Conservation (phyloP, 2,797 vertebrate species). For the Mus spretus region DNA sequence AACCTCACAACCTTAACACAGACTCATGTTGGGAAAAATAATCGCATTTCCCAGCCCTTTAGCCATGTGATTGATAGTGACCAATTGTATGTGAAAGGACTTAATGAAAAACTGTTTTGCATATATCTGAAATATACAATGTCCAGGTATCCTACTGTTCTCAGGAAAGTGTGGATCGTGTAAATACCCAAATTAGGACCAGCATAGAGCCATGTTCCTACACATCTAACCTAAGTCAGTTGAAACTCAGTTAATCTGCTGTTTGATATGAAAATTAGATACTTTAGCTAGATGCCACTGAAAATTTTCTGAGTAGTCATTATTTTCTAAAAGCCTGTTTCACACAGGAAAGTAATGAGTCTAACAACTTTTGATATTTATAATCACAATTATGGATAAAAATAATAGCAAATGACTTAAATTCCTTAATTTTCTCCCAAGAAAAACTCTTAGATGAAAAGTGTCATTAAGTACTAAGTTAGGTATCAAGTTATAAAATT, state of each 20-base stretch:
- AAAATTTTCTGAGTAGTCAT: neutral
- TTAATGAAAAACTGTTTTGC: neutral
- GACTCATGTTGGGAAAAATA: too few relatives aligned
- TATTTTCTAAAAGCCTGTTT: neutral
- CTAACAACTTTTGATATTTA: neutral
- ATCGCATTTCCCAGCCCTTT: neutral
- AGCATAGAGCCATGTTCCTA: neutral
- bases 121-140: neutral
- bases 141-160: neutral
- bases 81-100: neutral
- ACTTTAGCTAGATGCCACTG: neutral
- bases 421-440: neutral
- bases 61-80: neutral
- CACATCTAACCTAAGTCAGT: neutral
- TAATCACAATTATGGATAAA: neutral
- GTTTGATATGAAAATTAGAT: neutral
- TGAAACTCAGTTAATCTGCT: constrained; percentile 35
- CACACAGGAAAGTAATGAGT: neutral
- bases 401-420: neutral
- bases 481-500: neutral
- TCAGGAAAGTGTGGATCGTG: neutral
- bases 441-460: constrained; percentile 1
- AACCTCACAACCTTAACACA: neutral
- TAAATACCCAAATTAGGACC: neutral
- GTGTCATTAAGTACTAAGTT: neutral